These are phyloP conservation scores for Todus mexicanus DNA, from an alignment of 2,797 vertebrate species.

Conservation along the genomic window DNA sequence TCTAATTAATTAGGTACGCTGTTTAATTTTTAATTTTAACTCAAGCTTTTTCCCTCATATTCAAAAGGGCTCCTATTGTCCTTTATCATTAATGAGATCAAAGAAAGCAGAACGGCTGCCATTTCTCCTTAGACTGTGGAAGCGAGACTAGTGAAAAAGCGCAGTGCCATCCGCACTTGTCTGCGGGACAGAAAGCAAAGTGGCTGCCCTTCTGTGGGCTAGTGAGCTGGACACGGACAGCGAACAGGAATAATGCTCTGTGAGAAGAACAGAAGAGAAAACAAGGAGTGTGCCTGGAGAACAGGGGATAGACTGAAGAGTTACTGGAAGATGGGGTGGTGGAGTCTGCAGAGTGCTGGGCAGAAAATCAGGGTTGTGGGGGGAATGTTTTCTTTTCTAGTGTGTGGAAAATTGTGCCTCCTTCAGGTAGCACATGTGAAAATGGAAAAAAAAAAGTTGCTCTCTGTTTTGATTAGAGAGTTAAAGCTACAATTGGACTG, in stretches of 20 bases:
- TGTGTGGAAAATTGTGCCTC: neutral
- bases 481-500: neutral
- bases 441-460: neutral
- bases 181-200: neutral
- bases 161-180: neutral
- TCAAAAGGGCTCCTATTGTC: neutral
- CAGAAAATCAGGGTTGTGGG: neutral
- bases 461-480: neutral
- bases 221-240: neutral
- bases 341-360: neutral
- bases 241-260: neutral
- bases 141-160: neutral
- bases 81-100: conserved; percentile 30
- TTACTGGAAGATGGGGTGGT: neutral
- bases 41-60: neutral
- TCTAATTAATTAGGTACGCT: conserved; percentile 33
- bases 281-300: neutral
- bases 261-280: neutral
- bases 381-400: neutral
- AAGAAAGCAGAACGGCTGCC: conserved; percentile 23
- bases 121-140: neutral
- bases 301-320: neutral
- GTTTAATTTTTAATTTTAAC: conserved; percentile 42
- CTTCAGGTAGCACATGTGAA: neutral
- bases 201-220: neutral